These are phyloP conservation scores for Characodon lateralis DNA, from an alignment of 2,797 vertebrate genomes.

Conservation along the genomic window DNA sequence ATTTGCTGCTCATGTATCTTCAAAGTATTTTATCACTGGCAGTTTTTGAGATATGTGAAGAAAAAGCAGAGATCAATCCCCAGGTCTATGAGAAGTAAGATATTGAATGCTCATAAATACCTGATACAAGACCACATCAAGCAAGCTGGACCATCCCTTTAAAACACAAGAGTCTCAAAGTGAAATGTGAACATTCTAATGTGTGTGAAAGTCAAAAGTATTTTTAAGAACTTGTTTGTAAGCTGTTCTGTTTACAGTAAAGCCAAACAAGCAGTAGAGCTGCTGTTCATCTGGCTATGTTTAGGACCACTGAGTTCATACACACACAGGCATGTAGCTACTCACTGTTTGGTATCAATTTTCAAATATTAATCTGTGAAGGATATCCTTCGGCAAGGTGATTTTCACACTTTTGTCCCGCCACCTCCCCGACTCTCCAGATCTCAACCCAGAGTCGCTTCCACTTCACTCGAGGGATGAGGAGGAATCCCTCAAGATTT, in stretches of 20 bases:
- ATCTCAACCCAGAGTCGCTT: conserved; percentile 50
- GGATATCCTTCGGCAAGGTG: conserved; percentile 81
- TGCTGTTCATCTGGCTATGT: conserved; percentile 38
- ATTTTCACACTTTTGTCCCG: conserved; percentile 71
- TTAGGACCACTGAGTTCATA: conserved; percentile 12
- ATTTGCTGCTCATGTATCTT: neutral
- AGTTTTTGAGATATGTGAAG: no score
- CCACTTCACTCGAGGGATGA: conserved; percentile 42
- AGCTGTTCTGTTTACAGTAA: neutral
- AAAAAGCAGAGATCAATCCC: neutral
- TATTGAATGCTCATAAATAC: neutral
- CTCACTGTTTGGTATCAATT: conserved; percentile 69
- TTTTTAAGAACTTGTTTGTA: neutral
- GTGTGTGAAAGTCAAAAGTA: neutral
- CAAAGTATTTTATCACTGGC: neutral
- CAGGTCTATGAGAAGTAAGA: neutral
- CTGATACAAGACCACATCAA: neutral
- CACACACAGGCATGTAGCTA: conserved; percentile 23
- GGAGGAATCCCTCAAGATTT: conserved; percentile 58
- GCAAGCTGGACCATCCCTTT: neutral
- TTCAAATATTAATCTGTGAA: conserved; percentile 76
- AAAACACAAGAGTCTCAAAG: neutral
- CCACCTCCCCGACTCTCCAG: conserved; percentile 39
- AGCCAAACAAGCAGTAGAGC: conserved; percentile 46
- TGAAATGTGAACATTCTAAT: neutral